Base-by-base conservation (phyloP, 2,797 vertebrate genomes). In the Molossus alvarezi region DNA sequence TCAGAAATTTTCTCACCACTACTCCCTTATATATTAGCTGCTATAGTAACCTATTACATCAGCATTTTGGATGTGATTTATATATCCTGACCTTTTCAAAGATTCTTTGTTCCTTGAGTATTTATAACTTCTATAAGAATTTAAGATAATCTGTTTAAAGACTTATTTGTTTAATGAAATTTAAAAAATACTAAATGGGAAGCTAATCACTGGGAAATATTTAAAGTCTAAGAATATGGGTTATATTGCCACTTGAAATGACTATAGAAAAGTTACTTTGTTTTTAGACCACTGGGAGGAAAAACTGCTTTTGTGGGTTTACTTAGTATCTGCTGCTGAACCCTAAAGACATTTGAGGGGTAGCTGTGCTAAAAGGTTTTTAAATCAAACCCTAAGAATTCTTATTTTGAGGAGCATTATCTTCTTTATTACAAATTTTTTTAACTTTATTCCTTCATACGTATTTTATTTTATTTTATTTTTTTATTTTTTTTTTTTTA, bases 291-390 rank as follows among this genome's bases (percentile, higher is more conserved):
- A 67, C 15, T 51, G 58, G 62, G 67, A 94, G 62, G 11, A 29
- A 95, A 87, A 41, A 14, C 53, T 73, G 1, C 25, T 92, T 83
- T 67, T 85, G 48, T 91, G 51, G 33, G 60, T 85, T 92, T 73
- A 33, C 79, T 94, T 75, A 53, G 4, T 91, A 4, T 96, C 86
- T 79, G 25, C 79, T 53, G 84, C 85, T 89, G 69, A 79, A 73
- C 11, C 64, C 9, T n/a, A 69, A 90, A 94, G 23, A 90, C 33
- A 55, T 41, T 14, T 51, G 55, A 67, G 27, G 3, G 45, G n/a
- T 69, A 3, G 84, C 37, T 65, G n/a, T 20, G 33, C 27, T n/a
- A 29, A 83, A 76, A 87, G 72, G 53, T 82, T 77, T 71, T 89
- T 41, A 9, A 15, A 58, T 75, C 58, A 89, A 71, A 75, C 5